Percentiles rank a stretch among this genome's conserved stretches.
phyloP scores from a whole-genome alignment of 1,140 invertebrate genomes.

The Lycorma delicatula region DNA sequence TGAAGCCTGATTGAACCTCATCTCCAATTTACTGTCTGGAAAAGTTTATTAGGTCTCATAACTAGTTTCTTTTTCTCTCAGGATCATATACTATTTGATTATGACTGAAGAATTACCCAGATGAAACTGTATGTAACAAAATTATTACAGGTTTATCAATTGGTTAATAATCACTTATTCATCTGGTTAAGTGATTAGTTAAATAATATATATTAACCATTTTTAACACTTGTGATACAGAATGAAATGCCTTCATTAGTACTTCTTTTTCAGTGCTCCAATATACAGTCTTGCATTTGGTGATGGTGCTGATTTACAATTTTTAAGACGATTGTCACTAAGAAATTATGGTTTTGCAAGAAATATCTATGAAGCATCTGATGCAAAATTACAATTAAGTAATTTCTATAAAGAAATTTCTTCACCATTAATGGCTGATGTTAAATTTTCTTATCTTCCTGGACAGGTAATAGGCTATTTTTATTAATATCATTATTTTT shows the following conservation, averaged over 20 bases:
- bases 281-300: constrained; percentile 66
- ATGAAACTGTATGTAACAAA: too few species aligned
- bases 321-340: constrained; percentile 53
- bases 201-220: too few species aligned
- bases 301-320: constrained; percentile 53
- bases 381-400: constrained; percentile 57
- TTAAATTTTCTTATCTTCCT: constrained; percentile 53
- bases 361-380: constrained; percentile 63
- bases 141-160: too few species aligned
- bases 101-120: too few species aligned
- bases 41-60: too few species aligned
- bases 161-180: constrained; percentile 6
- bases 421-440: constrained; percentile 55
- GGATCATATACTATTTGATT: too few species aligned
- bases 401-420: constrained; percentile 64
- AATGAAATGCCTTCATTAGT: too few species aligned
- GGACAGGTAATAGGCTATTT: constrained; percentile 35
- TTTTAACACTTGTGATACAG: too few species aligned
- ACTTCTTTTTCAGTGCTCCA: neutral
- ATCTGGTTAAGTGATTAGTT: too few species aligned
- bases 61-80: too few species aligned
- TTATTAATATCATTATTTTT: neutral
- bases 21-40: too few species aligned
- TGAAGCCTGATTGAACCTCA: too few species aligned
- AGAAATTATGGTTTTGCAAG: constrained; percentile 58